Evolutionary conservation across 2,797 vertebrate genomes (phyloP), one percentile per base, ranked within the genome.

Genomic region (Malurus splendens): DNA sequence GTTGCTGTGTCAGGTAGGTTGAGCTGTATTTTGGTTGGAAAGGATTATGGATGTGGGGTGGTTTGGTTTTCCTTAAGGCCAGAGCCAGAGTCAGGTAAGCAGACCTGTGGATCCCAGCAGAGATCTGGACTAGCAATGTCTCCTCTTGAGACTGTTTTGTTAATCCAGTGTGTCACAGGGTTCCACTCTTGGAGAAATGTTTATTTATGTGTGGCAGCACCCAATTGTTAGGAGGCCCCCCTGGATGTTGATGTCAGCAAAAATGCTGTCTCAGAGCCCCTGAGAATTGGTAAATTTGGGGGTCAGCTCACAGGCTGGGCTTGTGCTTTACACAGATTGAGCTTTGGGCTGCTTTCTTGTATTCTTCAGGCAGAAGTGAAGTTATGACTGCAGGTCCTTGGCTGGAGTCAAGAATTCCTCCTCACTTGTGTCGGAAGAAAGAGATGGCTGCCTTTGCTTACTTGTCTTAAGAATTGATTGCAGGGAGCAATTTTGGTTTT

Each of bases 91-190:
- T 30, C 19, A 50, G 39, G 23, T 48, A 23, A 77, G 33, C 39
- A 71, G n/a, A 11, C 3, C 6, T 20, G 23, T 66, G 32, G 32
- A 8, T 45, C 14, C 54, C 76, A 28, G 30, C 24, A 75, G 77
- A 65, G 61, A 28, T 44, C 25, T 78, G 18, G 25, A 65, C 22
- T 1, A 61, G 56, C 22, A 64, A 9, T 33, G 18, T 70, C 27
- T 79, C 0, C 0, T 45, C 7, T 9, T 33, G 59, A 75, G 20
- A 25, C 22, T 44, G 0, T 27, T 77, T 6, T 45, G 57, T 56
- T 66, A 59, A 44, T 62, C 18, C 23, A 38, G 3, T 56, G 4
- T 52, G 25, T 52, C 44, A 14, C 28, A 41, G 28, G 8, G 17
- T n/a, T 59, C 33, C 17, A 7, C 56, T 42, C 30, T 8, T 52